phyloP scores from a whole-genome alignment of 2,888 invertebrate genomes.

The Scaptomyza parva region DNA sequence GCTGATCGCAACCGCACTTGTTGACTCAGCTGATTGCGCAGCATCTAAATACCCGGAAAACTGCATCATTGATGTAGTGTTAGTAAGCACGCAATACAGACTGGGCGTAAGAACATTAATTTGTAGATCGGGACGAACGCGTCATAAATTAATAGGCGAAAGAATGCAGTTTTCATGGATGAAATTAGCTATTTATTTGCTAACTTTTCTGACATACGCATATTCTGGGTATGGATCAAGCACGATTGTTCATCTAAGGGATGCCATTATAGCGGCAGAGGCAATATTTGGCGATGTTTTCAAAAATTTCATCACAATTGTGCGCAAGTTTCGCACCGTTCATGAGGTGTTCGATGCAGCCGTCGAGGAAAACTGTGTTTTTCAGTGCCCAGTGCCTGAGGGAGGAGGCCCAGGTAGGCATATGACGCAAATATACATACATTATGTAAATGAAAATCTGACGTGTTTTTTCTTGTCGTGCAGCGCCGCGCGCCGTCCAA shows the following conservation, averaged over 20 bases:
- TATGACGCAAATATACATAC: slow-evolving; percentile 16
- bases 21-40: slow-evolving; percentile 39
- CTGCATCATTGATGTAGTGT: slow-evolving; percentile 4
- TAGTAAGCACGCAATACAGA: slow-evolving; percentile 18
- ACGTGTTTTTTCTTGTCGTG: slow-evolving; percentile 17
- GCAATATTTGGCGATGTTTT: slow-evolving; percentile 92
- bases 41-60: slow-evolving; percentile 40
- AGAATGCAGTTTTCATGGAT: slow-evolving; percentile 91
- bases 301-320: slow-evolving; percentile 90
- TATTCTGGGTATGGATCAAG: slow-evolving; percentile 93
- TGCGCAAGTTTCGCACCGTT: slow-evolving; percentile 90
- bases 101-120: slow-evolving; percentile 1
- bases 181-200: slow-evolving; percentile 89
- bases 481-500: slow-evolving; percentile 89
- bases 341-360: slow-evolving; percentile 94
- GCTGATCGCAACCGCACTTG: slow-evolving; percentile 29
- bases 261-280: slow-evolving; percentile 92
- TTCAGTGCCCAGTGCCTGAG: slow-evolving; percentile 87
- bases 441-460: slow-evolving; percentile 58
- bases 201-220: slow-evolving; percentile 92
- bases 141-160: background rate
- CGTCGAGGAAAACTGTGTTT: slow-evolving; percentile 93
- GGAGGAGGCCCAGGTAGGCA: slow-evolving; percentile 86
- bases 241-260: slow-evolving; percentile 89
- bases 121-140: background rate